Evolutionary conservation across 2,797 vertebrate species (phyloP).

Genomic region (Dendrocincla fuliginosa): DNA sequence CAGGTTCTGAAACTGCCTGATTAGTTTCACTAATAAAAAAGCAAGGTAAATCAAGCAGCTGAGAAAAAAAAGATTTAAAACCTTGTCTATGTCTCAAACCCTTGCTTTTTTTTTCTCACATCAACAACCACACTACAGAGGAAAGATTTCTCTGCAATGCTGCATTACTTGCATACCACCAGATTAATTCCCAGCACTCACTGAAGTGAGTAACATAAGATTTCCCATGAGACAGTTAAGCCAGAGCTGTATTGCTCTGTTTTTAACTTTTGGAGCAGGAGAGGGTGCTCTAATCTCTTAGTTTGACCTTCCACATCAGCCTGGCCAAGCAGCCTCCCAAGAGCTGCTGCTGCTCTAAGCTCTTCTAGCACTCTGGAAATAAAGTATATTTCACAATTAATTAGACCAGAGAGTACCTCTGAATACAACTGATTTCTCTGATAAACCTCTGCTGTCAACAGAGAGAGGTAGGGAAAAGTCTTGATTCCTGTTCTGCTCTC

Average conservation of each 20-base stretch:
- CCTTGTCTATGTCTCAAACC: not conserved
- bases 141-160: not conserved
- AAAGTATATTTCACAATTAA: not conserved
- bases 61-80: not conserved
- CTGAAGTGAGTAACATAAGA: not conserved
- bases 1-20: not conserved
- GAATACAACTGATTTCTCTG: constrained; percentile 2
- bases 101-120: not conserved
- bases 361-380: not conserved
- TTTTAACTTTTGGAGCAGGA: constrained; percentile 54
- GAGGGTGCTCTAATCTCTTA: constrained; percentile 61
- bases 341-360: not conserved
- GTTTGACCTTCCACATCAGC: not conserved
- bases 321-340: not conserved
- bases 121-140: not conserved
- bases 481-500: not conserved
- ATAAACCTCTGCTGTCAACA: not conserved
- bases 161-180: not conserved
- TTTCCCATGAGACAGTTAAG: not conserved
- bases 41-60: not conserved
- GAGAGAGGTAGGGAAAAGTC: not conserved
- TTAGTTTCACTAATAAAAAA: not conserved
- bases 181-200: not conserved
- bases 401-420: not conserved
- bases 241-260: not conserved